Base-by-base conservation (phyloP, 2,888 invertebrate species). In the Apotomis betuletana region DNA sequence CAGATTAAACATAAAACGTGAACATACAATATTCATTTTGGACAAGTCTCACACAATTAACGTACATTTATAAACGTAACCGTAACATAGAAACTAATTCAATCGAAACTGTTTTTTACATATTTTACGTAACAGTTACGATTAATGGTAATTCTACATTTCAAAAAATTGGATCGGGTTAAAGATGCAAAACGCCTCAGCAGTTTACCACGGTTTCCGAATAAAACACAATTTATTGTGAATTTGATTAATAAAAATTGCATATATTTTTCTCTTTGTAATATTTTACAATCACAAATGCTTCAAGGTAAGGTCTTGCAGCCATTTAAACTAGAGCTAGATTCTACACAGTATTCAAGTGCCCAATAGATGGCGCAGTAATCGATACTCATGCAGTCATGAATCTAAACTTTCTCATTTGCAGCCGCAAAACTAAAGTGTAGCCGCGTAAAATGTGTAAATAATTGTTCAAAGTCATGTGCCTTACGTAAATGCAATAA, bases 371-470 rank as follows among this genome's bases (percentile, higher is more conserved):
- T 72, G 72, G 67, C 72, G 72, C 46, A 1, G 36, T 63, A 27
- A 63, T 36, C 63, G 41, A 41, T 15, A 58, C 58, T 44, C 62
- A 67, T 67, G 58, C 52, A 68, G 27, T 27, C 27, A 13, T 36
- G 58, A 58, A 38, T 68, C 54, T 27, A 41, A 67, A 68, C 72
- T 72, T 72, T 72, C 72, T 68, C 72, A 72, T 59, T 72, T 59
- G 68, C 52, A 52, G 12, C 58, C 44, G 46, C 67, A 63, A 72
- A 62, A 67, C 61, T 41, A 67, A 62, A 52, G 51, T 62, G 36
- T 15, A 41, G 49, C 67, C 51, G 57, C 36, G 61, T 71, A 67
- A 71, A 71, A 71, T 55, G 60, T 67, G 71, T 67, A 62, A 71
- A 71, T 62, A 71, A 71, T 62, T 57, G 67, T 71, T 67, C 57